Evolutionary conservation across 2,797 vertebrate genomes (phyloP).

Genomic region (Peromyscus aztecus): DNA sequence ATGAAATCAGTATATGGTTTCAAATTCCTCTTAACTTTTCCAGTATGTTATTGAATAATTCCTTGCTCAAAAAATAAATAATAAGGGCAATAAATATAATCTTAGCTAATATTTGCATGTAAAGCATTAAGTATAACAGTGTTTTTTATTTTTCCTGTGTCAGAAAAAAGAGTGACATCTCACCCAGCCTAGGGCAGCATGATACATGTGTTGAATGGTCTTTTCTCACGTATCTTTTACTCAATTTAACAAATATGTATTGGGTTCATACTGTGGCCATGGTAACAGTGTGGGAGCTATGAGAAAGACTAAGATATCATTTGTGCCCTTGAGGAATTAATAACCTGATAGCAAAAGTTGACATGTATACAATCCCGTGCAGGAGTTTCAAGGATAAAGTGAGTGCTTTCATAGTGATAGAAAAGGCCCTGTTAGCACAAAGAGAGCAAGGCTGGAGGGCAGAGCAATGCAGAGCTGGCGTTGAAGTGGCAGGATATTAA

Average conservation of each 20-base stretch:
- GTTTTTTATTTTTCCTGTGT: slow-evolving; percentile 9
- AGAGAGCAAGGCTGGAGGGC: slow-evolving; percentile 47
- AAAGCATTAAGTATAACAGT: not conserved
- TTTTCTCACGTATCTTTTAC: slow-evolving; percentile 11
- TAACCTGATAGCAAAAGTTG: slow-evolving; percentile 41
- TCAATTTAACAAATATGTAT: slow-evolving; percentile 67
- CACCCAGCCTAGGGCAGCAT: not conserved
- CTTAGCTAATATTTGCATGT: not conserved
- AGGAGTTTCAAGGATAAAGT: slow-evolving; percentile 11
- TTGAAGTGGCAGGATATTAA: slow-evolving; percentile 76
- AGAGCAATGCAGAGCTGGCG: slow-evolving; percentile 11
- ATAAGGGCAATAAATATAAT: not conserved
- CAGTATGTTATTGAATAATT: not conserved
- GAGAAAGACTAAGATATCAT: slow-evolving; percentile 34
- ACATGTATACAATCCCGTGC: not conserved
- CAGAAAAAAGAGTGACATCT: not conserved
- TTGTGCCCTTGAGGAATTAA: slow-evolving; percentile 58
- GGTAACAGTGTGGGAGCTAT: not conserved
- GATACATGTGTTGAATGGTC: slow-evolving; percentile 8
- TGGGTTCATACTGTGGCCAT: slow-evolving; percentile 7
- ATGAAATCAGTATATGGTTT: not conserved
- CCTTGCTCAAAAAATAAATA: slow-evolving; percentile 7
- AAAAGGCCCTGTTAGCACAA: not conserved
- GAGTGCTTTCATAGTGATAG: slow-evolving; percentile 9
- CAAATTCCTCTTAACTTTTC: slow-evolving; percentile 15